Conservation (phyloP, 2,797 vertebrate species). For the Sebastes hopkinsi region DNA sequence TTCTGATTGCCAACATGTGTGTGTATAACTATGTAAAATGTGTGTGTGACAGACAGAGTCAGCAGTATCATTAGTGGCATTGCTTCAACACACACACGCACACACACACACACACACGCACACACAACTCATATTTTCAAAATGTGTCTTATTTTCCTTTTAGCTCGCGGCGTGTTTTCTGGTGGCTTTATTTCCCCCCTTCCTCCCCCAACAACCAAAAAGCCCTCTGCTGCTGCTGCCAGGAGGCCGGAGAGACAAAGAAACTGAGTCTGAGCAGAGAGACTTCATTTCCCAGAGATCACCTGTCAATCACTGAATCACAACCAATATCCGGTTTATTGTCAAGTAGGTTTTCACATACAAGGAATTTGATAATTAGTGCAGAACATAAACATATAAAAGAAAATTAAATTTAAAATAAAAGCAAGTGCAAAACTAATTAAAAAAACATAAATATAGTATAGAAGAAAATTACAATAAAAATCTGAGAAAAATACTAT, state of each 20-base stretch:
- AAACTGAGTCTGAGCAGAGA: not conserved
- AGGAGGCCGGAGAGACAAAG: slow-evolving; percentile 25
- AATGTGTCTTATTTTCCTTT: slow-evolving; percentile 34
- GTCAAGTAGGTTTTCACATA: too few species aligned
- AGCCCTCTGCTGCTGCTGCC: not conserved
- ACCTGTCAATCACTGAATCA: not conserved
- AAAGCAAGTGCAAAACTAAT: too few species aligned
- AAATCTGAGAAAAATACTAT: too few species aligned
- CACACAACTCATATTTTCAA: slow-evolving; percentile 17
- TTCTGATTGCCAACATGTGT: slow-evolving; percentile 37
- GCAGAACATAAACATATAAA: too few species aligned
- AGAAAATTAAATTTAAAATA: too few species aligned
- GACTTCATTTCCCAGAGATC: not conserved
- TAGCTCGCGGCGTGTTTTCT: slow-evolving; percentile 32
- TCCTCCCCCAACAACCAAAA: not conserved
- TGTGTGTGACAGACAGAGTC: slow-evolving; percentile 30
- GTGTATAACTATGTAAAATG: slow-evolving; percentile 34
- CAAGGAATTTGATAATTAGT: too few species aligned
- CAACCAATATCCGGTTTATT: too few species aligned
- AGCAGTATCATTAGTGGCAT: slow-evolving; percentile 50
- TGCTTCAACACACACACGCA: slow-evolving; percentile 20
- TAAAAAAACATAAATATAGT: too few species aligned
- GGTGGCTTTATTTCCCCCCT: not conserved
- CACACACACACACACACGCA: not conserved
- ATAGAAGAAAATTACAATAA: too few species aligned